Evolutionary conservation across 2,113 vertebrate species (phyloP), one percentile per base, ranked within the genome.

Genomic region (Rhineura floridana): DNA sequence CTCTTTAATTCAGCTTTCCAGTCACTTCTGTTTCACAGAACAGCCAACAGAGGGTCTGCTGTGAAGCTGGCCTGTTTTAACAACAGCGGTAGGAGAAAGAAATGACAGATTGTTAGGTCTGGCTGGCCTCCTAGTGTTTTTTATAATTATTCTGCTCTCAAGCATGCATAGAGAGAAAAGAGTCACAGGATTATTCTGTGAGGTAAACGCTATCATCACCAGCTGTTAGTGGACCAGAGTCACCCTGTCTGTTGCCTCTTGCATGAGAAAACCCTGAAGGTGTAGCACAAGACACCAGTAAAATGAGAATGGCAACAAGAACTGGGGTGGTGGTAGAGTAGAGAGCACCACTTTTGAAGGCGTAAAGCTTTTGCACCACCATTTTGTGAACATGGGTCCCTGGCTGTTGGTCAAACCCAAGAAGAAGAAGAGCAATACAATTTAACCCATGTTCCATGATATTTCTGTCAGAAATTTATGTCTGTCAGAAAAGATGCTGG

Each of bases 201-300:
- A 89, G 90, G 89, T 86, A 88, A 92, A 90, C 86, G 88, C 85
- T 93, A 91, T 92, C 81, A 91, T 92, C 77, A 84, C 90, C 91
- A 94, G 93, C 93, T 93, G 90, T 91, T 86, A 87, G 76, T 89
- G 81, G 91, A 91, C 93, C 92, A 91, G 91, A 92, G 89, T 59
- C 73, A 25, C 91, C 52, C 88, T 80, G 0, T 23, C 90, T 91
- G 92, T 91, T 95, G 94, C 92, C 92, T 88, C 90, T 91, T 90
- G 39, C 91, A 89, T 91, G 84, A 89, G 90, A 89, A 90, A 87
- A 33, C 89, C 88, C 88, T 93, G 92, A 92, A 77, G 70, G 59
- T 33, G 82, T 50, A 39, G 39, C 28, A 75, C 44, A 55, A 50
- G 81, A 83, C 25, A 81, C 33, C 67, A 44, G 36, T 75, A 75